Percentiles rank a stretch among this genome's conserved stretches.
Evolutionary conservation across 2,113 vertebrate species (phyloP).

Genomic region (Trogon surrucura): DNA sequence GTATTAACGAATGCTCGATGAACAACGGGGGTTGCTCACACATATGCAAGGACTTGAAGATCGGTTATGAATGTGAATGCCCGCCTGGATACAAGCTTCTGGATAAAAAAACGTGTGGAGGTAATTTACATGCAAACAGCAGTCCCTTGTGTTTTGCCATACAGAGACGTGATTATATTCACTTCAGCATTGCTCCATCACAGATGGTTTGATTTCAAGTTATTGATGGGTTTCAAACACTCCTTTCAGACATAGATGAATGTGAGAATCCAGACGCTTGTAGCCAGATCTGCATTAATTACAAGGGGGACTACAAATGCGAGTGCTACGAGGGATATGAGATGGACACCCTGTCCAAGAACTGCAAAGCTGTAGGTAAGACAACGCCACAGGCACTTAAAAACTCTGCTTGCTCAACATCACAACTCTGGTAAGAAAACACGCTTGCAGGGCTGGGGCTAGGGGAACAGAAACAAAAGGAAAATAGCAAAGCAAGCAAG

Average conservation of each 20-base stretch:
- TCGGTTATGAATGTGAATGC: slow-evolving; percentile 93
- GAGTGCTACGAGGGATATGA: slow-evolving; percentile 96
- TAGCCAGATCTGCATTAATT: slow-evolving; percentile 99
- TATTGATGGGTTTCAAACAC: slow-evolving; percentile 69
- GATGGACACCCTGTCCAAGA: slow-evolving; percentile 93
- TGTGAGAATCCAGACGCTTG: slow-evolving; percentile 95
- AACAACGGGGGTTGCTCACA: slow-evolving; percentile 98
- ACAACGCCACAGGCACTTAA: background rate
- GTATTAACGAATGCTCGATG: slow-evolving; percentile 82
- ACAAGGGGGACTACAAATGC: slow-evolving; percentile 98
- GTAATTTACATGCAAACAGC: slow-evolving; percentile 79
- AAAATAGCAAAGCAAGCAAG: slow-evolving; percentile 3
- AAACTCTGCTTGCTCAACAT: slow-evolving; percentile 37
- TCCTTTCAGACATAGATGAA: slow-evolving; percentile 92
- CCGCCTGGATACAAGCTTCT: slow-evolving; percentile 92
- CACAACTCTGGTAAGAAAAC: background rate
- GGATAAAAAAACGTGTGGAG: slow-evolving; percentile 97
- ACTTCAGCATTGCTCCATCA: slow-evolving; percentile 56
- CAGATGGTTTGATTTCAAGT: slow-evolving; percentile 66
- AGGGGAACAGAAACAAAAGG: slow-evolving; percentile 27
- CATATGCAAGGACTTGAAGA: slow-evolving; percentile 91
- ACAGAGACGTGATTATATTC: slow-evolving; percentile 48
- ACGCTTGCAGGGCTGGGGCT: background rate
- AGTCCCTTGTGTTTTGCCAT: slow-evolving; percentile 50
- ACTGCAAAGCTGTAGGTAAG: slow-evolving; percentile 98